Evolutionary conservation across 1,140 invertebrate species (phyloP).

Genomic region (Ceratina japonica): DNA sequence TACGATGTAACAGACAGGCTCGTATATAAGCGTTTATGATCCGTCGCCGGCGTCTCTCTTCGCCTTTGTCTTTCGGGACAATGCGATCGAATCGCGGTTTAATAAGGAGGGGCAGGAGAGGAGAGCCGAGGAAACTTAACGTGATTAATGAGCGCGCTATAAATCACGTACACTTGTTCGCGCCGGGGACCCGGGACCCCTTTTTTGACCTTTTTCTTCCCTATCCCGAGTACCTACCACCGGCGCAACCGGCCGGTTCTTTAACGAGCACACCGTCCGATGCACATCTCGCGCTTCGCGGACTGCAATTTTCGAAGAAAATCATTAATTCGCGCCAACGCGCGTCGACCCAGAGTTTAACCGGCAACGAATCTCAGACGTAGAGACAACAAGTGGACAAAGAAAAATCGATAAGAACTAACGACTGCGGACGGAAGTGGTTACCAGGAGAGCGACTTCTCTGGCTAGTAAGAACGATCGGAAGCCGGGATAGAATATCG

Average conservation of each 20-base stretch:
- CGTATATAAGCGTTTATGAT: conserved; percentile 2
- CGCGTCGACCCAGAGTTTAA: neutral
- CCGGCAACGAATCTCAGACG: neutral
- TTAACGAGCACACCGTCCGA: conserved; percentile 27
- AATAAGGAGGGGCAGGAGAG: conserved; percentile 58
- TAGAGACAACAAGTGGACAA: neutral
- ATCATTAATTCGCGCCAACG: conserved; percentile 22
- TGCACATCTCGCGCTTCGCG: neutral
- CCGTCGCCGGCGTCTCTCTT: conserved; percentile 17
- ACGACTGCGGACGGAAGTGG: no score
- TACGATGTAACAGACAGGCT: conserved; percentile 31
- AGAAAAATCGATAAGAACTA: conserved; percentile 1
- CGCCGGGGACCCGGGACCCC: conserved; percentile 35
- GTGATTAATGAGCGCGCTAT: conserved; percentile 62
- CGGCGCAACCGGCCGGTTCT: conserved; percentile 28
- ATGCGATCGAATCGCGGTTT: conserved; percentile 61
- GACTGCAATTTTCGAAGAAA: conserved; percentile 44
- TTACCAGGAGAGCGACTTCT: neutral
- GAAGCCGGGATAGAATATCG: no score
- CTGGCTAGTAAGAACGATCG: no score
- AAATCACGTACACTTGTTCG: conserved; percentile 61
- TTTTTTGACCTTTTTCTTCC: conserved; percentile 35
- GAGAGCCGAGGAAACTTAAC: conserved; percentile 39
- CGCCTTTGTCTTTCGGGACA: conserved; percentile 58
- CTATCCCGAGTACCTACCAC: no score